These are phyloP conservation scores for Coluber constrictor DNA, from an alignment of 2,797 vertebrate species.

Conservation along the genomic window DNA sequence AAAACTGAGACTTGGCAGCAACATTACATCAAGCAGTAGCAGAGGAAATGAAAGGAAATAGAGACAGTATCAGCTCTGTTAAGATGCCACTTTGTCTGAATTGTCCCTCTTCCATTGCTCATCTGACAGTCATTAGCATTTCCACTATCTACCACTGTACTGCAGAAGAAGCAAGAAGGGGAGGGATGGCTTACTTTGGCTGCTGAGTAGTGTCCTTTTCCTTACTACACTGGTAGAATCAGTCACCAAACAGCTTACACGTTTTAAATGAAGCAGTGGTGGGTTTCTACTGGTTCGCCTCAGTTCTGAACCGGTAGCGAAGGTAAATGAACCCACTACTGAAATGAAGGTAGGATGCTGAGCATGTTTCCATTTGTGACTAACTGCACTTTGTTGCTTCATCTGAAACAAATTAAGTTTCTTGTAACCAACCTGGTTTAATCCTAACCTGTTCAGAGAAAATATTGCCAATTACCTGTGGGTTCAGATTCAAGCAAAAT, in stretches of 20 bases:
- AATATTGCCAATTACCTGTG: not conserved
- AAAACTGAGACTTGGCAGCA: slow-evolving; percentile 30
- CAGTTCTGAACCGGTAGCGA: too few species aligned
- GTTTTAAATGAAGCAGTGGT: too few species aligned
- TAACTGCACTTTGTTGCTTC: not conserved
- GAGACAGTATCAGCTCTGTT: not conserved
- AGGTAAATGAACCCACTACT: too few species aligned
- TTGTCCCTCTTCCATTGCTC: not conserved
- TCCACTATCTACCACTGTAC: not conserved
- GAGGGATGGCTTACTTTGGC: not conserved
- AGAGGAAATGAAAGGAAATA: not conserved
- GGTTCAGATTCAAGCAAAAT: not conserved
- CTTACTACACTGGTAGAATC: not conserved
- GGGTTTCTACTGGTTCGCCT: too few species aligned
- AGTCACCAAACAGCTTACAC: not conserved
- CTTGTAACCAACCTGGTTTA: not conserved
- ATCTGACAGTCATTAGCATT: not conserved
- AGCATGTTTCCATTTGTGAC: not conserved
- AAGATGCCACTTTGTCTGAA: not conserved
- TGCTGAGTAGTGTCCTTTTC: not conserved
- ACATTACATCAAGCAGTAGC: not conserved
- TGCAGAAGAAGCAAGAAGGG: not conserved
- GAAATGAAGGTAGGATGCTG: not conserved
- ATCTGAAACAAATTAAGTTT: not conserved
- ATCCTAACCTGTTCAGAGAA: not conserved